Base-by-base conservation (phyloP, 2,797 vertebrate genomes). In the Valencia hispanica region DNA sequence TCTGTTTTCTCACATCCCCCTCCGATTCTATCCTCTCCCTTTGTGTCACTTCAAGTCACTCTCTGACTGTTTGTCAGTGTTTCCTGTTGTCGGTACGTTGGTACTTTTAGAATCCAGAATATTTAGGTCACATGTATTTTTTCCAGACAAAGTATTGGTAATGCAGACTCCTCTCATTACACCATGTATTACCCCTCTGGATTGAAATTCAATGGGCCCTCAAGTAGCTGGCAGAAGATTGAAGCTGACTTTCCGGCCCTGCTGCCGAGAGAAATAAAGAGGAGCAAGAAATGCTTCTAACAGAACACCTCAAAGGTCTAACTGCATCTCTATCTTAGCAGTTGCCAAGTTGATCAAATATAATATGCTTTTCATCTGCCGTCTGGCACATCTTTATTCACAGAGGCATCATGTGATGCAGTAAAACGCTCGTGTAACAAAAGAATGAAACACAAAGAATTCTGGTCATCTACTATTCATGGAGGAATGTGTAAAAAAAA, bases 121-220 rank as follows among this genome's bases (percentile, higher is more conserved):
- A 93, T 92, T 92, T 91, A 87, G 92, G 90, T 94, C 89, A 88
- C 89, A 87, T 71, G 84, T 55, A 55, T 88, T 88, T 91, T 83
- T 68, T 75, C 75, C 74, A 81, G 74, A 82, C 78, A 82, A 84
- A 87, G 75, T 84, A 92, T 94, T 88, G 94, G 93, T 93, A 92
- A 94, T 93, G 84, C 86, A 93, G 79, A 83, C 75, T 70, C 79
- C 79, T 90, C 90, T 92, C 86, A 87, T 92, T 91, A 91, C 86
- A 91, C 83, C 78, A 79, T 89, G 88, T 81, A 82, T 82, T 84
- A 84, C 86, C 89, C 86, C 79, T 84, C 84, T 89, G 82, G 81
- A 92, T 90, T 92, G 88, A 91, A 92, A 93, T 93, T 94, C 92
- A 88, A 90, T 89, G 90, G 84, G 84, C 86, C 80, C 86, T 87